Percentiles rank a stretch among this genome's conserved stretches.
These are phyloP conservation scores for Microctenopoma lineatum DNA, from an alignment of 2,797 vertebrate species.

Conservation along the genomic window DNA sequence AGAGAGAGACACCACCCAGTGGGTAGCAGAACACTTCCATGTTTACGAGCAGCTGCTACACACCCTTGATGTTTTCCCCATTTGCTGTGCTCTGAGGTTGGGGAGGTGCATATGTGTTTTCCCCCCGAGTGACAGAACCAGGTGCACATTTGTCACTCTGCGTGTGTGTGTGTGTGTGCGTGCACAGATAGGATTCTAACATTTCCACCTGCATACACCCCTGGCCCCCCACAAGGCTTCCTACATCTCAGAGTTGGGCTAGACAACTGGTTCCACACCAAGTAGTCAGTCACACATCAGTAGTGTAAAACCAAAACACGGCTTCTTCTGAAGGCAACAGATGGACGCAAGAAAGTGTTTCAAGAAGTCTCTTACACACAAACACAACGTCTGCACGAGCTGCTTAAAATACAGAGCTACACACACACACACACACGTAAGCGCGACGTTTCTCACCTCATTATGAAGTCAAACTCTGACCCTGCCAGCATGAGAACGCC, in stretches of 20 bases:
- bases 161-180: constrained; percentile 47
- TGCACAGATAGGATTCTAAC: constrained; percentile 65
- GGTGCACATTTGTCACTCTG: constrained; percentile 68
- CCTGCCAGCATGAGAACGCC: constrained; percentile 97
- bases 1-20: constrained; percentile 76
- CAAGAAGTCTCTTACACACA: not conserved
- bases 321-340: constrained; percentile 46
- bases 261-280: constrained; percentile 68
- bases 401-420: not conserved
- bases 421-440: constrained; percentile 16
- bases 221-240: constrained; percentile 59
- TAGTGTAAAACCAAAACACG: constrained; percentile 53
- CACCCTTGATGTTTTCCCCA: constrained; percentile 85
- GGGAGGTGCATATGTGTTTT: constrained; percentile 60
- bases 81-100: constrained; percentile 78
- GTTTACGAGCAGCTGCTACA: constrained; percentile 88
- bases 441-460: constrained; percentile 86
- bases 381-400: not conserved
- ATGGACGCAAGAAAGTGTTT: constrained; percentile 31
- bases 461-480: constrained; percentile 98
- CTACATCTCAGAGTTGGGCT: constrained; percentile 46
- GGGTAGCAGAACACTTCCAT: constrained; percentile 83
- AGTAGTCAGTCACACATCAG: constrained; percentile 18
- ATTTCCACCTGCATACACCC: constrained; percentile 78
- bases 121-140: constrained; percentile 74